These are phyloP conservation scores for Actinernus sp. DNA, from an alignment of 92 coral and sea anemone genomes.

Conservation along the genomic window DNA sequence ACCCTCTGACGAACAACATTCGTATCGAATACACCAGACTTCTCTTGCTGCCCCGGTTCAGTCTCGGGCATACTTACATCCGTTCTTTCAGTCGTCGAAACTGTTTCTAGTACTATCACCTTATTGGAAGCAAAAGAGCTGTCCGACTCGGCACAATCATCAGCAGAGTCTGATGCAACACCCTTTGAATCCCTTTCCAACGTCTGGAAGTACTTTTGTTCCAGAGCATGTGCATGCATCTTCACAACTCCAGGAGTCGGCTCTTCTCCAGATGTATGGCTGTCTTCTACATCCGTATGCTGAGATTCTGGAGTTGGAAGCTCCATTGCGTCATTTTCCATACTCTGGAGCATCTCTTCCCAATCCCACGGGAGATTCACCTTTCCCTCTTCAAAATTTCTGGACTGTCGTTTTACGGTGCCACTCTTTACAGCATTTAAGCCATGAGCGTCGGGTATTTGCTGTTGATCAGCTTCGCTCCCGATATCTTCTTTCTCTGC, in stretches of 20 bases:
- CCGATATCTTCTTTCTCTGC: constrained; percentile 19
- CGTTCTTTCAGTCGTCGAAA: neutral
- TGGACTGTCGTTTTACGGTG: constrained; percentile 79
- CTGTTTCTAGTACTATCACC: neutral
- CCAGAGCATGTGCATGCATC: constrained; percentile 66
- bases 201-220: constrained; percentile 21
- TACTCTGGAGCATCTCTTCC: constrained; percentile 35
- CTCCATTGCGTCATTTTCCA: constrained; percentile 5
- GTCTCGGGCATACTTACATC: neutral
- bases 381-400: constrained; percentile 83
- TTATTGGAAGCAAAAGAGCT: neutral
- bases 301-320: constrained; percentile 13
- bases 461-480: constrained; percentile 21
- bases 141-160: neutral
- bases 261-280: constrained; percentile 36
- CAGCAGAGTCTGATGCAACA: constrained; percentile 19
- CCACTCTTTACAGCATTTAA: constrained; percentile 60
- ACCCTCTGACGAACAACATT: constrained; percentile 33
- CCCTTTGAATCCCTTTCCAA: constrained; percentile 13
- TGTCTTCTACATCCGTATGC: constrained; percentile 5
- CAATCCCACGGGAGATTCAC: constrained; percentile 51
- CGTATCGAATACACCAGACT: constrained; percentile 16
- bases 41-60: constrained; percentile 6
- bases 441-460: constrained; percentile 41
- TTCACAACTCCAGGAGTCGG: constrained; percentile 72